Evolutionary conservation across 2,113 vertebrate genomes (phyloP), one percentile per base, ranked within the genome.

Genomic region (Pampusana beccarii): DNA sequence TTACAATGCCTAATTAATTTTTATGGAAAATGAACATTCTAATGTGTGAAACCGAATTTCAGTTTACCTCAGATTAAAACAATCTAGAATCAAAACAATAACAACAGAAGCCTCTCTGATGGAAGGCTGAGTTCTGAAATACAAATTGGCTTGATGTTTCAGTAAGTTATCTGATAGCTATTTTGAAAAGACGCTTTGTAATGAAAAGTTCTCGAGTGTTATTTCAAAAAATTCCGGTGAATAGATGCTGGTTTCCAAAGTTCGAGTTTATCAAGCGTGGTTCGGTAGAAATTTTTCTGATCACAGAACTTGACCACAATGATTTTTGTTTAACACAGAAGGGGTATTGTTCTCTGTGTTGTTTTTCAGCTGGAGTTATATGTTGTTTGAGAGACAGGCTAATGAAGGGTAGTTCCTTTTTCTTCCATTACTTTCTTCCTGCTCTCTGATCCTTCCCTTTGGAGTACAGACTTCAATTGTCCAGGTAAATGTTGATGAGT

Each of bases 281-380:
- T 80, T 95, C 77, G 34, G 83, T 42, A 78, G 46, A 88, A 83
- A 12, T 78, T 80, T 79, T 95, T 90, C 56, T 86, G 10, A 78
- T 92, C 60, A 58, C 34, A 81, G 38, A 70, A 56, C 34, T 51
- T 91, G 42, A 83, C 89, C 77, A 21, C 4, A 4, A 10, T 56
- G 14, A 21, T 11, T 26, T 58, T 80, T 83, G 48, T 34, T 38
- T 82, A 62, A 17, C 40, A 67, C 46, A 92, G 77, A 78, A 78
- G 78, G 34, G 51, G 10, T 84, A 16, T 36, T 91, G 51, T 88
- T 83, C 34, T 84, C 10, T 0, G 0, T 74, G 51, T 33, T 50
- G 2, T 21, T 83, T 88, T 88, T 64, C 36, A 62, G 1, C 25
- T 86, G 25, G 46, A 83, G 15, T 58, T 94, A 46, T 4, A 5